Evolutionary conservation across 35 echinoderm and acorn worm species (phyloP).

Genomic region (Apostichopus parvimensis): DNA sequence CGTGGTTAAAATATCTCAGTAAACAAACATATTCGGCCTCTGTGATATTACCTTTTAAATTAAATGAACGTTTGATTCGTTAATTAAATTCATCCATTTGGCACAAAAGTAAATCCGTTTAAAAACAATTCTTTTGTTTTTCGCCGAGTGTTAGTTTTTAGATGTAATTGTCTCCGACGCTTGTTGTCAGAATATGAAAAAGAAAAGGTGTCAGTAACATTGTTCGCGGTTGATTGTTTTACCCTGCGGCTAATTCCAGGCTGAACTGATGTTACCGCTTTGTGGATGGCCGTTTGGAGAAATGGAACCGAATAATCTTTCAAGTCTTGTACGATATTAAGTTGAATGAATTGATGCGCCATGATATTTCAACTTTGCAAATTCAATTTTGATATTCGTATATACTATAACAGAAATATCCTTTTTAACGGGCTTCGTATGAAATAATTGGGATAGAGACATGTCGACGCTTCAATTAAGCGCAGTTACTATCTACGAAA

Average conservation of each 20-base stretch:
- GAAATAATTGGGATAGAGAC: constrained; percentile 51
- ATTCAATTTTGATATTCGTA: constrained; percentile 31
- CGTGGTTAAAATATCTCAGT: too few species aligned
- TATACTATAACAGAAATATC: not conserved
- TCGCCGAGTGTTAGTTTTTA: not conserved
- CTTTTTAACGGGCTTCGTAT: not conserved
- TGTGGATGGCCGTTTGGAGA: not conserved
- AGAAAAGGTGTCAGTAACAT: not conserved
- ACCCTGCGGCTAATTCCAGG: not conserved
- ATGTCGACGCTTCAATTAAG: constrained; percentile 46
- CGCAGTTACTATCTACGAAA: constrained; percentile 20
- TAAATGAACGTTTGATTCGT: not conserved
- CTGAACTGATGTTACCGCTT: constrained; percentile 2
- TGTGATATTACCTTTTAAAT: not conserved
- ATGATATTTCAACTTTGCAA: constrained; percentile 29
- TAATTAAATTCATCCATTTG: constrained; percentile 47
- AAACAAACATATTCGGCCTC: too few species aligned
- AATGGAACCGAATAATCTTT: not conserved
- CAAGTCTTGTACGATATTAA: not conserved
- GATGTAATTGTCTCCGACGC: constrained; percentile 16
- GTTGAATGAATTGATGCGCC: constrained; percentile 27
- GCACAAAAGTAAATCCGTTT: not conserved
- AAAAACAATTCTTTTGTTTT: constrained; percentile 29
- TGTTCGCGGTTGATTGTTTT: not conserved
- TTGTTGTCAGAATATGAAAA: constrained; percentile 1